Base-by-base conservation (phyloP, 1,140 invertebrate species). In the Drosophila mayri region DNA sequence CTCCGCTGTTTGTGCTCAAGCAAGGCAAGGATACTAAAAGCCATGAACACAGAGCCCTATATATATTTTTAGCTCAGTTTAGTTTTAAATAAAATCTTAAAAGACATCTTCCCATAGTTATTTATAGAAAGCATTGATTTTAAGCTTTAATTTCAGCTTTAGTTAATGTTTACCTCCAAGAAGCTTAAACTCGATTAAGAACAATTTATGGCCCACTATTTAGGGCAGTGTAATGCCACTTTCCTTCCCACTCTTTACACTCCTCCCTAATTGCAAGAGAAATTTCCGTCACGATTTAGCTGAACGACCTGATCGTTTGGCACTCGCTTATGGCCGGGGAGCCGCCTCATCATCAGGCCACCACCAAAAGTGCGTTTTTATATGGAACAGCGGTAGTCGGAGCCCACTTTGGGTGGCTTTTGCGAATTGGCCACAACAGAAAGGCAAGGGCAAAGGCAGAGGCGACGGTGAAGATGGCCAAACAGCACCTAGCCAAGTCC, bases 241-340 rank as follows among this genome's bases (percentile, higher is more conserved):
- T 73, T 73, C 44, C 44, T 41, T 30, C n/a, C 32, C 52, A 11
- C 44, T 43, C 12, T 54, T n/a, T 14, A 32, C 38, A 11, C 46
- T 18, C n/a, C 47, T 49, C 62, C 46, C 46, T 52, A 18, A 28
- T 28, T 59, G 46, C 37, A 88, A 81, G 84, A 84, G 85, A 88
- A 88, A 88, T 88, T 88, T 90, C 75, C 68, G 68, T 74, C 84
- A 88, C 79, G 84, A 78, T 78, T 88, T 77, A 77, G 61, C 76
- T 77, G 64, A 50, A 61, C 64, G 64, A 61, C 63, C 47, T 44
- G 58, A 41, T 61, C 41, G 49, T 50, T 62, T 76, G 73, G 73
- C 55, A 41, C 40, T 59, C 44, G 43, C 35, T 62, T 63, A 44
- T 20, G 12, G 38, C 28, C 32, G 11, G 65, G 65, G 43, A 63